Evolutionary conservation across 1,140 invertebrate genomes (phyloP).

Genomic region (Macrostomum lignano): DNA sequence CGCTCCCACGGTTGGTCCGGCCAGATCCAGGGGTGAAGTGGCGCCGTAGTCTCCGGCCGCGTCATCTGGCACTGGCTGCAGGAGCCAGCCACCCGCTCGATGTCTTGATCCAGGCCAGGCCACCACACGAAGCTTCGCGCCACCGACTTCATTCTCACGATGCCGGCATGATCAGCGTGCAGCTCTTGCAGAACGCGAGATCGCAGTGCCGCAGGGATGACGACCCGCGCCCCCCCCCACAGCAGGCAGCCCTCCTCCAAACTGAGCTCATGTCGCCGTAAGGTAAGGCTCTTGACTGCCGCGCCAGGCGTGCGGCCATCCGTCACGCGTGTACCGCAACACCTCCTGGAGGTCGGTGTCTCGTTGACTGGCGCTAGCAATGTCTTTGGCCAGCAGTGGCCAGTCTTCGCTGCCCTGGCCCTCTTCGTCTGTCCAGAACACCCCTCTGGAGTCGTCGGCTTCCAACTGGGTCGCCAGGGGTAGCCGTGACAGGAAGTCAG

Average conservation of each 20-base stretch:
- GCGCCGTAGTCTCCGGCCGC: constrained; percentile 10
- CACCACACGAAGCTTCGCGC: constrained; percentile 30
- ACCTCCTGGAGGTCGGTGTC: not conserved
- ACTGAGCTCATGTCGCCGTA: too few species aligned
- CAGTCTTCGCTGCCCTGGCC: too few species aligned
- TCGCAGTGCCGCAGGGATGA: constrained; percentile 23
- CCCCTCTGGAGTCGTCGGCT: too few species aligned
- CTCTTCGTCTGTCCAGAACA: too few species aligned
- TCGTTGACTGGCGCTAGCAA: not conserved
- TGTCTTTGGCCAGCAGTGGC: constrained; percentile 3
- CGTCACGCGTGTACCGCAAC: not conserved
- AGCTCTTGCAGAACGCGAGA: constrained; percentile 16
- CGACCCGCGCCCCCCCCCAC: constrained; percentile 16
- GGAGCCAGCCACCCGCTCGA: constrained; percentile 16
- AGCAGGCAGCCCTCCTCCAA: constrained; percentile 9
- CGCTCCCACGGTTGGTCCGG: constrained; percentile 21
- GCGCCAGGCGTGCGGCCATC: not conserved
- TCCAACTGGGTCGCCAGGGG: too few species aligned
- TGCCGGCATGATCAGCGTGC: constrained; percentile 29
- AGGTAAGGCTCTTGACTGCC: too few species aligned
- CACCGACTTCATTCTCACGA: constrained; percentile 29
- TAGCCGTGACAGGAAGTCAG: constrained; percentile 13
- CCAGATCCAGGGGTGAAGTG: constrained; percentile 13
- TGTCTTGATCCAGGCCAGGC: constrained; percentile 24
- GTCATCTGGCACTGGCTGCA: constrained; percentile 20